Percentiles rank a stretch among this genome's conserved stretches.
phyloP scores from a whole-genome alignment of 2,888 invertebrate genomes.

The Tolmerus cingulatus region DNA sequence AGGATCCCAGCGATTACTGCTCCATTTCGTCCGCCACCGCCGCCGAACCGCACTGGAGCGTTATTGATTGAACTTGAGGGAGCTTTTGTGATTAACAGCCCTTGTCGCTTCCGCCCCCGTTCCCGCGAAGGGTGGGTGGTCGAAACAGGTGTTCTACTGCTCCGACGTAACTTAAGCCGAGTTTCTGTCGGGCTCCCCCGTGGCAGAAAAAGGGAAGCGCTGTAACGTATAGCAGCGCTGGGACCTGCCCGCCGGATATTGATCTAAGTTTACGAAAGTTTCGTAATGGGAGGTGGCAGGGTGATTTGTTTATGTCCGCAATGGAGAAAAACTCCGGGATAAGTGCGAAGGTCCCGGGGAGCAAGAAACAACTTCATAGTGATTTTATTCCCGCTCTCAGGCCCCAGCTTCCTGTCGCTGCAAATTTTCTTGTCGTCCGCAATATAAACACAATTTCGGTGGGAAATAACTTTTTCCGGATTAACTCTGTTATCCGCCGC shows the following conservation, averaged over 20 bases:
- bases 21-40: neutral
- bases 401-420: neutral
- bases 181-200: neutral
- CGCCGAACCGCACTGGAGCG: neutral
- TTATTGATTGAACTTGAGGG: slow-evolving; percentile 29
- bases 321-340: neutral
- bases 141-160: slow-evolving; percentile 14
- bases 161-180: neutral
- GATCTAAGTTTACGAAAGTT: slow-evolving; percentile 31
- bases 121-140: neutral
- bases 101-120: neutral
- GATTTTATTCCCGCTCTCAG: neutral
- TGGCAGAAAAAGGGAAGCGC: neutral
- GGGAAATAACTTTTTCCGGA: slow-evolving; percentile 10
- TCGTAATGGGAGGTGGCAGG: slow-evolving; percentile 18
- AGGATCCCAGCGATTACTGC: neutral
- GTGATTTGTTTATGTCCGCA: slow-evolving; percentile 33
- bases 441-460: slow-evolving; percentile 25
- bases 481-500: neutral
- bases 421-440: slow-evolving; percentile 15
- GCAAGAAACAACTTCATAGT: neutral
- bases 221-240: neutral
- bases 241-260: neutral
- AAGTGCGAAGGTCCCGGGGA: neutral
- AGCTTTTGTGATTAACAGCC: slow-evolving; percentile 26